Evolutionary conservation across 2,113 vertebrate species (phyloP), one percentile per base, ranked within the genome.

Genomic region (Muntiacus reevesi): DNA sequence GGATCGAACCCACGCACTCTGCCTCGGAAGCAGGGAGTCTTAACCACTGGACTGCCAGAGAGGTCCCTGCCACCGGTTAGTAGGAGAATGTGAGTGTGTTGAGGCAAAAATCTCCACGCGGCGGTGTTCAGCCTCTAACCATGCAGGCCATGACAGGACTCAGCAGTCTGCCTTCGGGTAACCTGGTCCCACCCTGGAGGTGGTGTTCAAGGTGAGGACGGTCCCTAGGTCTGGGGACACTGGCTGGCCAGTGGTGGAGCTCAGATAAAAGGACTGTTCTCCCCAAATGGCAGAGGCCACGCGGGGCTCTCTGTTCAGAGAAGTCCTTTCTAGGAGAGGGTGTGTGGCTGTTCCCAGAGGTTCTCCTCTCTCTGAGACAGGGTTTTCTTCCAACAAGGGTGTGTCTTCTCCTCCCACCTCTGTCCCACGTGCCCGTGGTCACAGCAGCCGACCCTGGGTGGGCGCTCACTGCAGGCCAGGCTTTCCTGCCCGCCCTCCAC

Each of bases 271-370:
- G 33, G 19, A 86, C 19, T 67, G 13, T 55, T 91, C 3, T 25
- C n/a, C 79, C 33, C n/a, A 85, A 21, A 36, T 54, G 45, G 36
- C 67, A 5, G 36, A 71, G 82, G 45, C 60, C 14, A 5, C 4
- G 19, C 40, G 79, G 6, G 71, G 14, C 14, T 84, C 78, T 76
- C 57, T 96, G 14, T 40, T 74, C 82, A 90, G 86, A 91, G 95
- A 62, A 81, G 84, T 8, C 40, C 25, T 67, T 94, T 62, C 23
- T 45, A 52, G 59, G 59, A 64, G 62, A 91, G 19, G 25, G 8
- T 47, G 60, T 19, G 15, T 60, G 30, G 64, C 17, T 55, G 11
- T 40, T 14, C 17, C 62, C 19, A 11, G 71, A 27, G 27, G 16
- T 40, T 92, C 50, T n/a, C 7, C 64, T n/a, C 67, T 87, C 36